Evolutionary conservation across 1,140 invertebrate genomes (phyloP).

Genomic region (Hycleus phaleratus): DNA sequence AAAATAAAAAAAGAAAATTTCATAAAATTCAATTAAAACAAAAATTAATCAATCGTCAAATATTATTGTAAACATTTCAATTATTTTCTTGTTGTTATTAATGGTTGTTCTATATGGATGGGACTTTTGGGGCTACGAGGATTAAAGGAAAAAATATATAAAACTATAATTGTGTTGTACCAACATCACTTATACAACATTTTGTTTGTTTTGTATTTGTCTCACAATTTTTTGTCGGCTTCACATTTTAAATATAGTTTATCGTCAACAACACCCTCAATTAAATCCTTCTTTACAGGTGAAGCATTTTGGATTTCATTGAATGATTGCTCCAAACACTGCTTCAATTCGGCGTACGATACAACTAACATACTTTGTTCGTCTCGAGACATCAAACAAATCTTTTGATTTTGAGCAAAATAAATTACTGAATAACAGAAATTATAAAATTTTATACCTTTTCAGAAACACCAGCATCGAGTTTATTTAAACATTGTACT

Average conservation of each 20-base stretch:
- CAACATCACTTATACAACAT: constrained; percentile 3
- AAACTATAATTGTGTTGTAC: constrained; percentile 4
- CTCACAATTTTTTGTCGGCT: constrained; percentile 7
- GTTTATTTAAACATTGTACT: constrained; percentile 87
- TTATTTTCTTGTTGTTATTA: too few species aligned
- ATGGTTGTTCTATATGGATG: too few species aligned
- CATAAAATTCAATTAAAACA: constrained; percentile 4
- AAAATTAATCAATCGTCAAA: constrained; percentile 5
- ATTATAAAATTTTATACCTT: constrained; percentile 51
- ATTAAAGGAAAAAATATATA: background rate
- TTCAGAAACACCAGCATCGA: constrained; percentile 80
- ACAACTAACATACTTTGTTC: constrained; percentile 93
- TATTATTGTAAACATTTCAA: constrained; percentile 13
- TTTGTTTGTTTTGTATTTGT: background rate
- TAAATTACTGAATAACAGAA: too few species aligned
- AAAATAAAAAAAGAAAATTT: too few species aligned
- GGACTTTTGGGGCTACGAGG: too few species aligned
- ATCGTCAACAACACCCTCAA: constrained; percentile 6
- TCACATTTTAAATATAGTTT: constrained; percentile 18
- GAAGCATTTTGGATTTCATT: constrained; percentile 49
- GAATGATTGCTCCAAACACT: constrained; percentile 89
- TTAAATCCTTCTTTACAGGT: constrained; percentile 17
- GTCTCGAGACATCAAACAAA: constrained; percentile 91
- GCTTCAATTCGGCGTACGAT: constrained; percentile 88
- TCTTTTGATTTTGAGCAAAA: constrained; percentile 45